Evolutionary conservation across 2,113 vertebrate genomes (phyloP).

Genomic region (Dicentrarchus labrax): DNA sequence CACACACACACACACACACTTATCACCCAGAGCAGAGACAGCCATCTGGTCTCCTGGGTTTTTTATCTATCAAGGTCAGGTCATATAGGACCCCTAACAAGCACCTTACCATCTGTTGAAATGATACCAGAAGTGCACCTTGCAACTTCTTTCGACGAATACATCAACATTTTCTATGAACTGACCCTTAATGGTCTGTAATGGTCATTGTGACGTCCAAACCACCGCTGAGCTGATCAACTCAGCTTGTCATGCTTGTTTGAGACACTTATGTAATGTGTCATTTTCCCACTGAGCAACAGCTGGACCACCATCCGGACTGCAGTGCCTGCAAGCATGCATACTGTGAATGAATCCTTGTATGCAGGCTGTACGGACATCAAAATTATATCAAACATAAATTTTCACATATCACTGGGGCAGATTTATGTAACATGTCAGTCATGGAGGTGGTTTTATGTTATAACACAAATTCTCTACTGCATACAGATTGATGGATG

Average conservation of each 20-base stretch:
- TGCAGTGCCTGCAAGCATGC: background rate
- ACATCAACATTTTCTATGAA: constrained; percentile 38
- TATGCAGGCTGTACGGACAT: background rate
- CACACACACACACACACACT: background rate
- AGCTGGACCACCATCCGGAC: constrained; percentile 57
- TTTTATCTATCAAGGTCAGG: constrained; percentile 28
- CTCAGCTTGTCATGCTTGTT: constrained; percentile 50
- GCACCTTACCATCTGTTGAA: constrained; percentile 32
- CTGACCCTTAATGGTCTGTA: constrained; percentile 10
- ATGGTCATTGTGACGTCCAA: constrained; percentile 29
- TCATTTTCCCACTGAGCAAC: constrained; percentile 62
- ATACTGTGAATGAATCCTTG: constrained; percentile 18
- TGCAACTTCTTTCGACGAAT: constrained; percentile 26
- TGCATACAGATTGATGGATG: background rate
- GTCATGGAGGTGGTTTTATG: background rate
- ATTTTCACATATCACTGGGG: background rate
- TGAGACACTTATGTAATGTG: constrained; percentile 61
- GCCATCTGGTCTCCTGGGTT: constrained; percentile 27
- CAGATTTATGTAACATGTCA: constrained; percentile 4
- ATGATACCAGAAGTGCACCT: background rate
- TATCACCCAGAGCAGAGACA: constrained; percentile 2
- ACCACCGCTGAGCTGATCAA: constrained; percentile 8
- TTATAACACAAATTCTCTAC: background rate
- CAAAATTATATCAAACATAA: background rate
- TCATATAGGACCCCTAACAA: constrained; percentile 10